Conservation (phyloP, 1,140 invertebrate species). For the honey bee (Apis mellifera) region DNA sequence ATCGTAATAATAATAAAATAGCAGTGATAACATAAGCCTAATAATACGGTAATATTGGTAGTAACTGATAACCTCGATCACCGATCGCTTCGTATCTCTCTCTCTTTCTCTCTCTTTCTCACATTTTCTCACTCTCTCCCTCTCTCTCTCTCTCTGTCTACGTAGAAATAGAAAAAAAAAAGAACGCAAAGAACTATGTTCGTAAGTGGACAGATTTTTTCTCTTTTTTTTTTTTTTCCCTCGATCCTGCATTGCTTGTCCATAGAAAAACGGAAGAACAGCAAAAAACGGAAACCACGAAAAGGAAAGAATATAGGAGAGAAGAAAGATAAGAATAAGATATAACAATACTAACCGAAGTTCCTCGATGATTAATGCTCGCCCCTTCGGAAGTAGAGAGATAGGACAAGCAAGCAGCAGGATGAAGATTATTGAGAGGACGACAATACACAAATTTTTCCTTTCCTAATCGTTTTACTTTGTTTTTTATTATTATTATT, state of each 20-base stretch:
- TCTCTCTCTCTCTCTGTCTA: not conserved
- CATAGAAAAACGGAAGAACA: not conserved
- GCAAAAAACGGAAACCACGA: constrained; percentile 45
- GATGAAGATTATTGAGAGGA: constrained; percentile 42
- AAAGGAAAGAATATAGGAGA: constrained; percentile 22
- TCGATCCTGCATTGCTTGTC: not conserved
- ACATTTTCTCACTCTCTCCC: not conserved
- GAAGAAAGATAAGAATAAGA: constrained; percentile 29
- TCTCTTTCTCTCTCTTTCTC: not conserved
- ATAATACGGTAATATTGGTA: constrained; percentile 57
- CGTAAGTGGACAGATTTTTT: constrained; percentile 35
- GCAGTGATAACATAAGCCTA: constrained; percentile 58
- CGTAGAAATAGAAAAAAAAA: constrained; percentile 6
- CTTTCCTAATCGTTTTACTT: not conserved
- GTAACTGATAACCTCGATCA: constrained; percentile 53
- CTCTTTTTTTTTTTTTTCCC: no score
- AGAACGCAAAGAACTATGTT: constrained; percentile 1
- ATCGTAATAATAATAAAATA: constrained; percentile 59
- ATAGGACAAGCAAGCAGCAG: constrained; percentile 40
- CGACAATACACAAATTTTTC: no score
- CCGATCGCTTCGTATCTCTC: constrained; percentile 22
- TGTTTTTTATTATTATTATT: no score
- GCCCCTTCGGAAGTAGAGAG: constrained; percentile 32
- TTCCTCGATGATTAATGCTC: constrained; percentile 10
- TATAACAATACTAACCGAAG: constrained; percentile 53